phyloP scores from a whole-genome alignment of 2,113 vertebrate species.

The Uria aalge region DNA sequence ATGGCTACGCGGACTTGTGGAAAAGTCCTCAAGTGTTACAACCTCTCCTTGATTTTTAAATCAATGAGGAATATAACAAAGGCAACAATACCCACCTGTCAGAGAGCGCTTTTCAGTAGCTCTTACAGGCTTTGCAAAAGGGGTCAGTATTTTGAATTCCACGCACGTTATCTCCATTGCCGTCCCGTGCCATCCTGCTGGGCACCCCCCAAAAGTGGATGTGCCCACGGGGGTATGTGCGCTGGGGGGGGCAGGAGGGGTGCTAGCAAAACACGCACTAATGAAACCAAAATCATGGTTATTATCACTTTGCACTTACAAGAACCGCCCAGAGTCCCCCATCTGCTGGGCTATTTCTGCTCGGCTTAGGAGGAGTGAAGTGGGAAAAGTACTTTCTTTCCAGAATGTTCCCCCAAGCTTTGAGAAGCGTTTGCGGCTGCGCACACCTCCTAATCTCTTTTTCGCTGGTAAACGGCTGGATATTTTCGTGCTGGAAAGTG shows the following conservation, averaged over 20 bases:
- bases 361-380: not conserved
- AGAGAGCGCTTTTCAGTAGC: not conserved
- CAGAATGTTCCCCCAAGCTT: not conserved
- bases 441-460: not conserved
- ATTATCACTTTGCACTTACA: not conserved
- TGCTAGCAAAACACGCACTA: not conserved
- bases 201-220: not conserved
- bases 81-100: not conserved
- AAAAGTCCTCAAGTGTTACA: not conserved
- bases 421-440: not conserved
- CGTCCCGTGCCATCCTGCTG: not conserved
- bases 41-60: not conserved
- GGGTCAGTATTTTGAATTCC: not conserved
- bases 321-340: not conserved
- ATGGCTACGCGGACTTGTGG: not conserved
- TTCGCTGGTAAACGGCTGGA: not conserved
- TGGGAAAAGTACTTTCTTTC: not conserved
- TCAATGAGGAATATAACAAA: not conserved
- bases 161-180: not conserved
- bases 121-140: not conserved
- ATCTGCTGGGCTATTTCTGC: not conserved
- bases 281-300: not conserved
- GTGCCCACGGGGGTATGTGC: not conserved
- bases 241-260: not conserved
- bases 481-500: slow-evolving; percentile 15